Evolutionary conservation across 2,888 invertebrate species (phyloP).

Genomic region (Alloscopus bannaensis): DNA sequence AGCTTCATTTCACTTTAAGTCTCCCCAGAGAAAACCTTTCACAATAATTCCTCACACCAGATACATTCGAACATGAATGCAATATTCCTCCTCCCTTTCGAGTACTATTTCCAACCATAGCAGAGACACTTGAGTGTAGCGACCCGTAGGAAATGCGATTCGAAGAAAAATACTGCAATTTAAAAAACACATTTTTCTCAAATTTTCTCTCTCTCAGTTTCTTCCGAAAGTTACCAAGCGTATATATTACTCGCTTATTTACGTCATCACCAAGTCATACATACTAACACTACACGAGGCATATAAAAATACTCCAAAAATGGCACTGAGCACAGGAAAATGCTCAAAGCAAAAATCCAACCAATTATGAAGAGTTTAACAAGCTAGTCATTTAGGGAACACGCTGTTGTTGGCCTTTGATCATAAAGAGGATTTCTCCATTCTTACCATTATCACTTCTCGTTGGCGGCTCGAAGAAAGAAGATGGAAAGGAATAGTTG

Average conservation of each 20-base stretch:
- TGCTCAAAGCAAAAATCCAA: constrained; percentile 1
- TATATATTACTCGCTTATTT: too few relatives aligned
- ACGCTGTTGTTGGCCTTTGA: too few relatives aligned
- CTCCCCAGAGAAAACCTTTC: constrained; percentile 59
- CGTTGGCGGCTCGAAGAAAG: too few relatives aligned
- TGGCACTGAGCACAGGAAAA: background rate
- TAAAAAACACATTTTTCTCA: too few relatives aligned
- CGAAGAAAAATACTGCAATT: background rate
- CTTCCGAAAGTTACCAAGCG: too few relatives aligned
- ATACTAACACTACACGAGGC: too few relatives aligned
- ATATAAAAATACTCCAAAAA: constrained; percentile 12
- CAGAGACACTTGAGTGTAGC: background rate
- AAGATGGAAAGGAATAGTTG: too few relatives aligned
- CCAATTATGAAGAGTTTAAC: constrained; percentile 40
- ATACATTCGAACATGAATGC: background rate
- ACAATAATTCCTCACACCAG: constrained; percentile 21
- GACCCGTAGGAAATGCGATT: background rate
- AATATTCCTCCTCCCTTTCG: background rate
- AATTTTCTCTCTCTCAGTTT: too few relatives aligned
- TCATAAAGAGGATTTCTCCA: too few relatives aligned
- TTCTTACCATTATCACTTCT: too few relatives aligned
- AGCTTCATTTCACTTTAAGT: constrained; percentile 62
- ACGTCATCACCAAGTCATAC: too few relatives aligned
- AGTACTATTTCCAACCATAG: background rate
- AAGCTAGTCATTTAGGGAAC: constrained; percentile 23